Percentiles rank a stretch among this genome's conserved stretches.
Conservation (phyloP, 2,888 invertebrate genomes). For the Cistogaster globosa region DNA sequence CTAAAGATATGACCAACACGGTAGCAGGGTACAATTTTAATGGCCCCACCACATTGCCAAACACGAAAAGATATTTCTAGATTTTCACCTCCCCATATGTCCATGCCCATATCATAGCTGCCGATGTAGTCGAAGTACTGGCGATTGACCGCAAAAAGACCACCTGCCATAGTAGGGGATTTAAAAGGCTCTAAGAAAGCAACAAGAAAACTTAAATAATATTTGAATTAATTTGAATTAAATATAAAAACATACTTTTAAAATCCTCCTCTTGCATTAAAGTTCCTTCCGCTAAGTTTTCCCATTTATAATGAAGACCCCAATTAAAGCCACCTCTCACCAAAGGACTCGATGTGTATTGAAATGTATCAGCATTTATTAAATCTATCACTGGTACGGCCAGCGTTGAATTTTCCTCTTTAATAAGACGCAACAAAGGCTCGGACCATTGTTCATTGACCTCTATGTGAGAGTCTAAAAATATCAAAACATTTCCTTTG, state of each 20-base stretch:
- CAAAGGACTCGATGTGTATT: constrained; percentile 94
- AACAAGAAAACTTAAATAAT: background rate
- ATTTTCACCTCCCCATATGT: constrained; percentile 99
- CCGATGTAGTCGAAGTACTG: constrained; percentile 94
- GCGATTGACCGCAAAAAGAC: constrained; percentile 95
- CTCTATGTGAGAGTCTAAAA: constrained; percentile 98
- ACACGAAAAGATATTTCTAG: constrained; percentile 98
- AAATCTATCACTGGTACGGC: constrained; percentile 97
- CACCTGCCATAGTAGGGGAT: constrained; percentile 99
- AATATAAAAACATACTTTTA: constrained; percentile 70
- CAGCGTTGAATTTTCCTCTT: constrained; percentile 86
- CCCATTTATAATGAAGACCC: constrained; percentile 93
- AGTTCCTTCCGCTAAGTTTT: constrained; percentile 84
- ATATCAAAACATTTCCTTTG: constrained; percentile 92
- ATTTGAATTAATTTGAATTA: too few relatives aligned
- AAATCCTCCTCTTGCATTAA: constrained; percentile 78
- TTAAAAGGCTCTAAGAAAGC: constrained; percentile 89
- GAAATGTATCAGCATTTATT: constrained; percentile 96
- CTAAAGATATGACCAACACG: constrained; percentile 98
- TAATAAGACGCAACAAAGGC: constrained; percentile 90
- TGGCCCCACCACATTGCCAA: constrained; percentile 98
- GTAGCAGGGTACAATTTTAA: constrained; percentile 97
- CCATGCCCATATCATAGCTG: constrained; percentile 96
- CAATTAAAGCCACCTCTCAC: constrained; percentile 98
- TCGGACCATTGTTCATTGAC: constrained; percentile 95